Evolutionary conservation across 92 coral and sea anemone genomes (phyloP), one percentile per base, ranked within the genome.

Genomic region (Porites rus): DNA sequence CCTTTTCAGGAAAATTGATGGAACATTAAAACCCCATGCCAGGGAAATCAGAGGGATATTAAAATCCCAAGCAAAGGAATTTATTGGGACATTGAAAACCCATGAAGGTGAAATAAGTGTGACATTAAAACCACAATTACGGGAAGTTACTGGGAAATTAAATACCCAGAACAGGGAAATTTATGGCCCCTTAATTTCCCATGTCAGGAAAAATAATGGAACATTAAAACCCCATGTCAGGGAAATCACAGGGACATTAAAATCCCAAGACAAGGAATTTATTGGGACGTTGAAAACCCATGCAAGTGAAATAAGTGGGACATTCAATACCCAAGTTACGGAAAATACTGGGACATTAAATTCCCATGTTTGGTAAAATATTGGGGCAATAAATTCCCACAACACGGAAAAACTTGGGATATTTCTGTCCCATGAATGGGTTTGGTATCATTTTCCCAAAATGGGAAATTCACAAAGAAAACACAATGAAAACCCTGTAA

Each of bases 371-470:
- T 51, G 88, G 78, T 13, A 75, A 81, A 64, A 67, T 61, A 63
- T 25, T 82, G 78, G 91, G 77, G 68, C 88, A 46, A 56, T 8
- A 69, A 65, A 86, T 17, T 70, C 91, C 74, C 91, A 87, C 51
- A 56, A 62, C 66, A 65, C 10, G 91, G 88, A 81, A 70, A 81
- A 28, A 9, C 8, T 3, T 84, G 92, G 92, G 87, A 77, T 65
- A 52, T 83, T 89, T 43, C 43, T 77, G 90, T 85, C 92, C 81
- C 85, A 89, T 84, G 77, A 14, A 69, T 16, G 92, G 89, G 90
- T 83, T 89, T 89, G 89, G 92, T 84, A 70, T 54, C 79, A 84
- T 84, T 89, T 89, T 89, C 92, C 92, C 89, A 77, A 89, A 25
- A 59, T 89, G 90, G 89, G 92, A 78, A 84, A 83, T 75, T 89